Conservation (phyloP, 2,113 vertebrate species). For the Procavia capensis region DNA sequence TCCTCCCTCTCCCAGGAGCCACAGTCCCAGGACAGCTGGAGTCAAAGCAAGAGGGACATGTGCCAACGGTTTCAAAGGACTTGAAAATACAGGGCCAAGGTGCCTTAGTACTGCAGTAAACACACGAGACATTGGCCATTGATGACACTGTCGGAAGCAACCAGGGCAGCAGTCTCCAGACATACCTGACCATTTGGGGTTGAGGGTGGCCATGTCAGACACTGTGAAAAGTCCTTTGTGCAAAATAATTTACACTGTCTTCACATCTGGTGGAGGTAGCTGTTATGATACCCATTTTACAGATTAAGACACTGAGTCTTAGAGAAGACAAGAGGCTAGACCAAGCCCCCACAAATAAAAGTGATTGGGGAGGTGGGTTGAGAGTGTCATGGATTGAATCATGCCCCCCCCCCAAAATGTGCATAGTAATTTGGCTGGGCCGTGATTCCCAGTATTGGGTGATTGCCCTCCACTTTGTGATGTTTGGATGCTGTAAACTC, state of each 20-base stretch:
- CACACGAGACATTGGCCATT: fast-evolving
- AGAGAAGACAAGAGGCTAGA: background rate
- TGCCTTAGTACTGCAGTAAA: fast-evolving
- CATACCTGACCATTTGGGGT: fast-evolving
- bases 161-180: too few relatives aligned
- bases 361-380: too few relatives aligned
- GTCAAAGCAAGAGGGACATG: fast-evolving
- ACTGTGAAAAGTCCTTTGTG: fast-evolving
- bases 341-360: fast-evolving
- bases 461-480: too few relatives aligned
- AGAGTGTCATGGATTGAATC: too few relatives aligned
- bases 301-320: background rate
- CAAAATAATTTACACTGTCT: background rate
- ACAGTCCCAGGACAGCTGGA: too few relatives aligned
- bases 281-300: background rate
- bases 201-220: fast-evolving
- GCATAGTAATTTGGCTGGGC: too few relatives aligned
- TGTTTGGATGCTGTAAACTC: too few relatives aligned
- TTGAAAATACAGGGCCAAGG: too few relatives aligned
- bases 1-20: background rate
- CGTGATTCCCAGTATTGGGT: too few relatives aligned
- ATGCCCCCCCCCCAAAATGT: too few relatives aligned
- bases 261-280: background rate
- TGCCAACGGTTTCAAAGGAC: background rate
- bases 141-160: fast-evolving